Base-by-base conservation (phyloP, 2,797 vertebrate genomes). In the Lutra lutra region DNA sequence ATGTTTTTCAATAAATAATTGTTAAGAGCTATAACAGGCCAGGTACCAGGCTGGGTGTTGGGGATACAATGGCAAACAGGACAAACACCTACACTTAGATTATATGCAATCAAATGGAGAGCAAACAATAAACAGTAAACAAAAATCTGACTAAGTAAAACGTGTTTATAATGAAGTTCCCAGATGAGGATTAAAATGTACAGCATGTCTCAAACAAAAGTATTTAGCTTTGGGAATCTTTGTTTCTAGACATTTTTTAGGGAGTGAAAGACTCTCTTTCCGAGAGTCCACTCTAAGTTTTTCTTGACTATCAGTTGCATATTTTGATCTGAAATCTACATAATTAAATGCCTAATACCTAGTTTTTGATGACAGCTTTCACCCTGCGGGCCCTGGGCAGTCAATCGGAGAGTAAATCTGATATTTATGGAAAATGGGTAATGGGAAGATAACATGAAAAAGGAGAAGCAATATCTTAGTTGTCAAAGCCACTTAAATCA, bases 401-500 rank as follows among this genome's bases (percentile, higher is more conserved):
- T 79, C 62, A 48, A n/a, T 94, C 15, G 13, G 58, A 83, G 27
- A 94, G 7, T 87, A 92, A 94, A 95, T 35, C 14, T 48, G 20
- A 75, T 90, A 94, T 27, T 83, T 89, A 93, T 6, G 2, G 62
- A 85, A 94, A 94, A 90, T 73, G 38, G 62, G 15, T 35, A 66
- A 46, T 15, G 0, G 35, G 35, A 79, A 73, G 40, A 8, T 80
- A 93, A 70, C 25, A 38, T 7, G 27, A 46, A 35, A 92, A 87
- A 91, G 4, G 23, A 88, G 62, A 97, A 62, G 40, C 23, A 73
- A 46, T 82, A 46, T 78, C 56, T 94, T 84, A 62, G 43, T 43
- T 48, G 21, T 87, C 89, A 95, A 86, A 91, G 68, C 32, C 51
- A 87, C 51, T 96, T 89, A 94, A 94, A 79, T 94, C 87, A 94